These are phyloP conservation scores for Torymus texanus DNA, from an alignment of 2,888 invertebrate genomes.

Conservation along the genomic window DNA sequence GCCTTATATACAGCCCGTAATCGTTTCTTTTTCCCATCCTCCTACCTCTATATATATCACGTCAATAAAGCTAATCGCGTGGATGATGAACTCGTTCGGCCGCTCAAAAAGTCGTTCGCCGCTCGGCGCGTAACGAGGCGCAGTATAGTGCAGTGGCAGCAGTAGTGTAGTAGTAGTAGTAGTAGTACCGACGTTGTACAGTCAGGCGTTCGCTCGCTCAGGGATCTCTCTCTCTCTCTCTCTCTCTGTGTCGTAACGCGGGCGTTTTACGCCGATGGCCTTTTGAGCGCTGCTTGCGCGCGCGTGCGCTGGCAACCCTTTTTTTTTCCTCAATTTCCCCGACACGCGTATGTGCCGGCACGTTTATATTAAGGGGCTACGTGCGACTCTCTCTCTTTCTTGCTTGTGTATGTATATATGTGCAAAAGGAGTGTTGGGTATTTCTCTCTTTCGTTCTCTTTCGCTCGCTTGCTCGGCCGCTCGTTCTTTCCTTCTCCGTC, in stretches of 20 bases:
- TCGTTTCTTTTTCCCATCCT: neutral
- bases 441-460: neutral
- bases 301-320: constrained; percentile 11
- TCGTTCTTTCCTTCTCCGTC: constrained; percentile 30
- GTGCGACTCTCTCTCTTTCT: constrained; percentile 4
- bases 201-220: too few species aligned
- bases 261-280: constrained; percentile 47
- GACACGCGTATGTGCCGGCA: constrained; percentile 55
- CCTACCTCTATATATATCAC: neutral
- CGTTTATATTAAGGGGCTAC: constrained; percentile 41
- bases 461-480: constrained; percentile 7
- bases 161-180: too few species aligned
- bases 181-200: too few species aligned
- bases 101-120: neutral
- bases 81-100: constrained; percentile 8
- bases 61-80: constrained; percentile 19
- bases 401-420: too few species aligned
- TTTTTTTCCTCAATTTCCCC: constrained; percentile 50
- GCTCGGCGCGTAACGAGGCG: neutral
- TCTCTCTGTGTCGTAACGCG: neutral
- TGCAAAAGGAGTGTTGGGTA: too few species aligned
- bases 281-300: constrained; percentile 34
- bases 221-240: too few species aligned
- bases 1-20: too few species aligned
- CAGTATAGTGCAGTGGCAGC: neutral